Evolutionary conservation across 1,140 invertebrate species (phyloP).

Genomic region (Steinernema feltiae): DNA sequence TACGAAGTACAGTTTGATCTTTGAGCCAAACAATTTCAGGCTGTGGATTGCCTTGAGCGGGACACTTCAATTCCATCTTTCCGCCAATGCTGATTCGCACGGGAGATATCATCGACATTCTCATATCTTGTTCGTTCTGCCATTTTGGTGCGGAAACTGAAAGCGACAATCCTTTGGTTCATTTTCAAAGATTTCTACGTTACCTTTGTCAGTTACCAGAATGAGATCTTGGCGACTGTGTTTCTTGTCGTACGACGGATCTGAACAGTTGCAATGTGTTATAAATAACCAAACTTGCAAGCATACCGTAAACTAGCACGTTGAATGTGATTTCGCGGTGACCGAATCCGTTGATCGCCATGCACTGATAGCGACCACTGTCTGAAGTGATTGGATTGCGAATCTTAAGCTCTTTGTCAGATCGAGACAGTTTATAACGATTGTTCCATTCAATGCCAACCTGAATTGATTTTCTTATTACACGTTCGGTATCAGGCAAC

Average conservation of each 20-base stretch:
- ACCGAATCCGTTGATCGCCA: conserved; percentile 36
- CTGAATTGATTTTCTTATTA: conserved; percentile 18
- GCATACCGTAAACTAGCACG: conserved; percentile 31
- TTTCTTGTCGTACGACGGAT: neutral
- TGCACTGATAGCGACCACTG: conserved; percentile 33
- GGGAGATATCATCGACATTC: conserved; percentile 9
- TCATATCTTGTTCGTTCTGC: conserved; percentile 28
- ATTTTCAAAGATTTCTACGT: neutral
- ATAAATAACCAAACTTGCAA: neutral
- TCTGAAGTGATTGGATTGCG: conserved; percentile 31
- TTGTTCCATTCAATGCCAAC: conserved; percentile 34
- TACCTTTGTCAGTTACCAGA: neutral
- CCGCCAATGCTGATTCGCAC: conserved; percentile 33
- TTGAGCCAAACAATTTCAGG: conserved; percentile 38
- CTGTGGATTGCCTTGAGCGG: conserved; percentile 33
- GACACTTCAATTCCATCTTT: conserved; percentile 33
- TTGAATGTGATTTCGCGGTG: conserved; percentile 31
- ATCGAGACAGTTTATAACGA: conserved; percentile 27
- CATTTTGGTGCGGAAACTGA: conserved; percentile 29
- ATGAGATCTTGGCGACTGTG: neutral
- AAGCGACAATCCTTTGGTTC: neutral
- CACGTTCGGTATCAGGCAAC: neutral
- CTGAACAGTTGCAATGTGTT: neutral
- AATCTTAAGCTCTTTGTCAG: conserved; percentile 30
- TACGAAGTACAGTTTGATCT: conserved; percentile 8